These are phyloP conservation scores for Drosophila yooni DNA, from an alignment of 2,888 invertebrate species.

Conservation along the genomic window DNA sequence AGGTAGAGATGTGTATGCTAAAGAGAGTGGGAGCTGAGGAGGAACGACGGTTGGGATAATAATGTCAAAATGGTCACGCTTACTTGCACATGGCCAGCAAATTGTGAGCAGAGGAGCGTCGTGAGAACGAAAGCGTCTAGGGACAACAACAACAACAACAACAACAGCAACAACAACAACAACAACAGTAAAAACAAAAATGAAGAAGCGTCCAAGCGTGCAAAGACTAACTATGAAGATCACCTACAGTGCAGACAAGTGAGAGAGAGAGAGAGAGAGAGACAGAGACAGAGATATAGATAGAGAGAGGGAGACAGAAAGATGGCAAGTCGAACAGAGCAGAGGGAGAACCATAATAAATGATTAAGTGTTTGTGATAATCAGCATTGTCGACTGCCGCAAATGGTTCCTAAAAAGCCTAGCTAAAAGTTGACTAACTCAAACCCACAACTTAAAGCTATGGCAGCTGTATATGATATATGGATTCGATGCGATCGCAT, in stretches of 20 bases:
- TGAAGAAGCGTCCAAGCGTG: slow-evolving; percentile 51
- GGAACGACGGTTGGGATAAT: slow-evolving; percentile 5
- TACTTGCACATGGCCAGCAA: slow-evolving; percentile 64
- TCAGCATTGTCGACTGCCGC: slow-evolving; percentile 56
- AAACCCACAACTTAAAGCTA: not conserved
- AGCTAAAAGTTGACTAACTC: not conserved
- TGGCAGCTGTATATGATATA: not conserved
- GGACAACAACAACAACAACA: slow-evolving; percentile 17
- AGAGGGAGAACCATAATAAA: slow-evolving; percentile 38
- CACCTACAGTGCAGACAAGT: not conserved
- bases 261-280: not conserved
- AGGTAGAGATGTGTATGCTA: not conserved
- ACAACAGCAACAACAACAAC: not conserved
- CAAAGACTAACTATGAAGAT: slow-evolving; percentile 26
- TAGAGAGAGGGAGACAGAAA: not conserved
- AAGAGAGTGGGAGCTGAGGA: not conserved
- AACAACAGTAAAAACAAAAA: not conserved
- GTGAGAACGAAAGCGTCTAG: slow-evolving; percentile 51
- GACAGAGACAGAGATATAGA: not conserved
- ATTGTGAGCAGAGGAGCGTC: slow-evolving; percentile 37
- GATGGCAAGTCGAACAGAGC: not conserved
- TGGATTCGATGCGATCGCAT: not conserved
- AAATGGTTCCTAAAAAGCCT: slow-evolving; percentile 10
- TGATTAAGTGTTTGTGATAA: slow-evolving; percentile 61
- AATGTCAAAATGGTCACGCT: slow-evolving; percentile 77